Evolutionary conservation across 2,797 vertebrate genomes (phyloP), one percentile per base, ranked within the genome.

Genomic region (Botia almorhae): DNA sequence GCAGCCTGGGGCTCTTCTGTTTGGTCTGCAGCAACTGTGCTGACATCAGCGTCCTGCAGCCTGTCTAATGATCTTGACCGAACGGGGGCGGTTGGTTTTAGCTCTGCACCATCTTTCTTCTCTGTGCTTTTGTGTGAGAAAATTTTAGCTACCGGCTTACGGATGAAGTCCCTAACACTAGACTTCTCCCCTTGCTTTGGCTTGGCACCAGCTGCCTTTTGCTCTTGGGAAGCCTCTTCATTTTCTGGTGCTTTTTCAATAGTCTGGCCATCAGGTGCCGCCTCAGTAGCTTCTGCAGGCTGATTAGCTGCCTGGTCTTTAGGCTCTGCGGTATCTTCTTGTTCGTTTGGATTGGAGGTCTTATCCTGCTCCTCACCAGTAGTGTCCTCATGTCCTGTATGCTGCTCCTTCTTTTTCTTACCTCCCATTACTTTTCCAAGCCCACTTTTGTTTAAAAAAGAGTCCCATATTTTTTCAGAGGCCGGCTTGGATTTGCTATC

Each of bases 391-490:
- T 69, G 56, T 74, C 67, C 83, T 26, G 84, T 81, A 48, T 81
- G 63, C 14, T 87, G 87, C 60, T 94, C 94, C 23, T 93, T 94
- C 90, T 94, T 94, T 89, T 94, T 95, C 85, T 91, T 90, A 6
- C 92, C 91, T 33, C 87, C 91, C 91, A 94, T 94, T 69, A 94
- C 93, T 86, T 94, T 95, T 50, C 93, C 94, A 85, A 95, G 90
- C 16, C 94, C 93, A 5, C 94, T 94, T 89, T 94, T 94, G 88
- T 93, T 94, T 78, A 94, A 91, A 89, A 95, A 94, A 46, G 94
- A 94, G 86, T 93, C 93, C 84, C 93, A 91, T 86, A 94, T 93
- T 78, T 88, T 89, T 51, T 90, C 88, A 12, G 87, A 87, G 36
- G 89, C 79, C 69, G 87, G 88, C 73, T 90, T 89, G 1, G 91